Evolutionary conservation across 2,797 vertebrate genomes (phyloP), one percentile per base, ranked within the genome.

Genomic region (Myripristis jacobus): DNA sequence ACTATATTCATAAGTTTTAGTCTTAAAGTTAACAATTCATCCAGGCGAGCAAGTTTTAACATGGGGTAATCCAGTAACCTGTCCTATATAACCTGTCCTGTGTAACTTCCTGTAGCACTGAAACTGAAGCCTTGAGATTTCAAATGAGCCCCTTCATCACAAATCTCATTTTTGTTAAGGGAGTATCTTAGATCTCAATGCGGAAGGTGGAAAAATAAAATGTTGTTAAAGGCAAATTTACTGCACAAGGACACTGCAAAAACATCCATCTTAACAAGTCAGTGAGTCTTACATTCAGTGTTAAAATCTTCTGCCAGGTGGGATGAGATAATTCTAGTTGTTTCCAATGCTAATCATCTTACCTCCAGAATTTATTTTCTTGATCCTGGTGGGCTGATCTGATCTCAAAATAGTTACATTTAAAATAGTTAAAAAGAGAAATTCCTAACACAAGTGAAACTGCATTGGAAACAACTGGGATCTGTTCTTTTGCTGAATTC

Each of bases 1-100:
- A 91, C 92, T 95, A 93, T 94, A 90, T 95, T 94, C 91, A 83
- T 93, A 91, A 87, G 89, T 95, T 96, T 94, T 91, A 92, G 92
- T 93, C 95, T 93, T 89, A 94, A 95, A 94, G 91, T 93, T 94
- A 91, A 87, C 87, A 83, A 84, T 92, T 93, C 81, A 90, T 85
- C 84, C 87, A 86, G 87, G 87, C 90, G 80, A 69, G 67, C 85
- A 95, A 94, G 87, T 89, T 91, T 88, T 76, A 75, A 71, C 86
- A 77, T 79, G 64, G 73, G 61, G 83, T 84, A 80, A 76, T 77
- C 67, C 72, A 53, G 50, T 19, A 59, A 19, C 16, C 29, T 55
- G 63, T 65, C 58, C 62, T 44, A 4, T 24, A 4, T 3, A 79
- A 85, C 79, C 80, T 85, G 70, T 75, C 18, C 36, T 34, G 69